These are phyloP conservation scores for Drosophila meridiana DNA, from an alignment of 2,888 invertebrate species.

Conservation along the genomic window DNA sequence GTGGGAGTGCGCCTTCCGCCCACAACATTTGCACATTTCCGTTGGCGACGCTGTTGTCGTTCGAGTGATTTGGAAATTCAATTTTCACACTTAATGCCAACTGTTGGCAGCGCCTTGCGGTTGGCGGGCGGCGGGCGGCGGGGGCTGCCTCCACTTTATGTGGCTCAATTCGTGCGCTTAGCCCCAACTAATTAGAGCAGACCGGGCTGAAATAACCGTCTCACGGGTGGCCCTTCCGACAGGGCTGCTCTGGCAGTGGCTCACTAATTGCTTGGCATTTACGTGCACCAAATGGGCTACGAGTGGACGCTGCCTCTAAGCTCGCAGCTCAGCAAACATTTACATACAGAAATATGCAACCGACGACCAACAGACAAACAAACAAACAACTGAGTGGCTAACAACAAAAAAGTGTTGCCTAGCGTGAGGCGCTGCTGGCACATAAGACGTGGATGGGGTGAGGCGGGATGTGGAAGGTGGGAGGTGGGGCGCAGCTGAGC, in stretches of 20 bases:
- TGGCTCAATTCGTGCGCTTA: conserved; percentile 69
- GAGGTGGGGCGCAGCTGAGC: conserved; percentile 27
- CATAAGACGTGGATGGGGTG: background rate
- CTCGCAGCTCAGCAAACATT: conserved; percentile 67
- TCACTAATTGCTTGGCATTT: conserved; percentile 76
- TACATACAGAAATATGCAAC: conserved; percentile 75
- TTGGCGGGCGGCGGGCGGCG: conserved; percentile 7
- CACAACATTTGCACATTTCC: conserved; percentile 78
- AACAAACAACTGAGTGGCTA: conserved; percentile 24
- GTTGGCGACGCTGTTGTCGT: conserved; percentile 51
- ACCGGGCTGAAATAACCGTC: conserved; percentile 50
- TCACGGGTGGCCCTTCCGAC: background rate
- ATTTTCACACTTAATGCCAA: conserved; percentile 79
- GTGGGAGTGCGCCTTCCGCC: conserved; percentile 36
- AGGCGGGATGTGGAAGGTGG: background rate
- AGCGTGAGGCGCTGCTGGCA: conserved; percentile 51
- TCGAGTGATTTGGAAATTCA: conserved; percentile 78
- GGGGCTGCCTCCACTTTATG: conserved; percentile 40
- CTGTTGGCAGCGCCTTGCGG: conserved; percentile 40
- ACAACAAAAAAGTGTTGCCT: conserved; percentile 58
- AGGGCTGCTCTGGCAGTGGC: conserved; percentile 13
- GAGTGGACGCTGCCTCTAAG: conserved; percentile 49
- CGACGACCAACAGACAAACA: conserved; percentile 50
- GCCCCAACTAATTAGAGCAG: conserved; percentile 72
- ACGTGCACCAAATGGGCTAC: conserved; percentile 60